Evolutionary conservation across 2,888 invertebrate species (phyloP).

Genomic region (Lycophotia porphyrea): DNA sequence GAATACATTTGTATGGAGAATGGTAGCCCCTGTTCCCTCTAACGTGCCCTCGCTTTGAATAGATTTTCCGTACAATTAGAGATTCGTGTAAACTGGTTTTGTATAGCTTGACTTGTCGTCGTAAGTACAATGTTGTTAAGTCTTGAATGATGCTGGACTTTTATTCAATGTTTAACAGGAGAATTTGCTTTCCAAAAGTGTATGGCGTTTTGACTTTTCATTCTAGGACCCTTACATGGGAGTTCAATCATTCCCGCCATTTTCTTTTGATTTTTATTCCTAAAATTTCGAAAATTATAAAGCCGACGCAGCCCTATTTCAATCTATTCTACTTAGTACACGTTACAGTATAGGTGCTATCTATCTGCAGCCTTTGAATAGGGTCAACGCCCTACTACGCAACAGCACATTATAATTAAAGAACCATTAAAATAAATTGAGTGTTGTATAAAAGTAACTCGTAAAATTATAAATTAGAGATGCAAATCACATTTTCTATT

Average conservation of each 20-base stretch:
- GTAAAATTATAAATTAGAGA: slow-evolving; percentile 49
- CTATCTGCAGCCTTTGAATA: slow-evolving; percentile 14
- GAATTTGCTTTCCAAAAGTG: background rate
- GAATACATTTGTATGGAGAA: no score
- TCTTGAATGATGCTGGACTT: background rate
- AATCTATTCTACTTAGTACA: slow-evolving; percentile 13
- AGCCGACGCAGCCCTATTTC: background rate
- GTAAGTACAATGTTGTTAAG: background rate
- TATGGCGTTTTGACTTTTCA: background rate
- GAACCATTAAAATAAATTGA: slow-evolving; percentile 33
- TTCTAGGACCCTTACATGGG: background rate
- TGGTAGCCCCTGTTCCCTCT: no score
- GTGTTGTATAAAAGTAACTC: slow-evolving; percentile 29
- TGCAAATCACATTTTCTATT: slow-evolving; percentile 54
- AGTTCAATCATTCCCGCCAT: background rate
- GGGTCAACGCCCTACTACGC: slow-evolving; percentile 30
- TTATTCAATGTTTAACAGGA: background rate
- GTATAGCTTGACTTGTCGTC: no score
- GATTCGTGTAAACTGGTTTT: no score
- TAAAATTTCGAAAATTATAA: background rate
- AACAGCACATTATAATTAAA: slow-evolving; percentile 15
- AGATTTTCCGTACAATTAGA: no score
- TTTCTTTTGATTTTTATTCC: background rate
- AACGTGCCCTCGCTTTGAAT: no score
- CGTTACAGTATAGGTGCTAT: background rate